Percentiles rank a stretch among this genome's conserved stretches.
Evolutionary conservation across 2,797 vertebrate species (phyloP).

Genomic region (Peromyscus nudipes): DNA sequence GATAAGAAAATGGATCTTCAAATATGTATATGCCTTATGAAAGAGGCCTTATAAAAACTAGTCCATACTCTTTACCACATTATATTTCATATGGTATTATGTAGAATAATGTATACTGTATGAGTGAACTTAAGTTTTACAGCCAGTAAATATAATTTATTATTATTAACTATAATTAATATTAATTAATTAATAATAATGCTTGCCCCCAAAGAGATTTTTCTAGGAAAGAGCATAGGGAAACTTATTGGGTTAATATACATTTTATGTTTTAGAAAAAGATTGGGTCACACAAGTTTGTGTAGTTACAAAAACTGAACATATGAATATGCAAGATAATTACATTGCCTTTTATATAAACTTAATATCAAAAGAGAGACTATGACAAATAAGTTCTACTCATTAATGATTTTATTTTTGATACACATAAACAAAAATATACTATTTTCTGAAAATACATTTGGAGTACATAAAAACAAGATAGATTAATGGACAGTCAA

Average conservation of each 20-base stretch:
- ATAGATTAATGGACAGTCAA: not conserved
- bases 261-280: slow-evolving; percentile 26
- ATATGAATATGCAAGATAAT: slow-evolving; percentile 15
- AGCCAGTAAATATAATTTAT: slow-evolving; percentile 8
- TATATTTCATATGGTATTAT: not conserved
- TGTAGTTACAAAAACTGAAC: not conserved
- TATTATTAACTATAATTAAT: not conserved
- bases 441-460: slow-evolving; percentile 11
- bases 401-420: not conserved
- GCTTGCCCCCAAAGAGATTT: not conserved
- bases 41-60: not conserved
- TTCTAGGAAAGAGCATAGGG: not conserved
- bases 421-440: not conserved
- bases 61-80: not conserved
- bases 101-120: not conserved
- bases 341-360: not conserved
- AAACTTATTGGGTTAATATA: not conserved
- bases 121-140: slow-evolving; percentile 14
- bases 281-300: not conserved
- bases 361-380: slow-evolving; percentile 15
- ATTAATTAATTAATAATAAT: not conserved
- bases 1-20: not conserved
- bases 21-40: not conserved
- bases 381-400: slow-evolving; percentile 2
- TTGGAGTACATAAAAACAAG: not conserved